phyloP scores from a whole-genome alignment of 2,113 vertebrate genomes.

The Lathamus discolor region DNA sequence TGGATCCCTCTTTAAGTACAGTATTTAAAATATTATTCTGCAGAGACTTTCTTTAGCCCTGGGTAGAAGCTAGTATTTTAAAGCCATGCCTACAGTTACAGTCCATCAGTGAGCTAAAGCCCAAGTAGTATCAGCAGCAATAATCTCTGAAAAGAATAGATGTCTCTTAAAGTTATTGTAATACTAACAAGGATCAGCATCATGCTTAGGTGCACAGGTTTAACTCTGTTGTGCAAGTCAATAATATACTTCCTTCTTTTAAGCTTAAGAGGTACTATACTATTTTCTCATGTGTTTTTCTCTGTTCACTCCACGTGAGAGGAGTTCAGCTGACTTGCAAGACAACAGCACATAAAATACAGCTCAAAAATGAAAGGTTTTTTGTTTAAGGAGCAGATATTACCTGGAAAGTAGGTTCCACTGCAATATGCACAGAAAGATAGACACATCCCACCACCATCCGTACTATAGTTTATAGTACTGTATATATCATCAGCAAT shows the following conservation, averaged over 20 bases:
- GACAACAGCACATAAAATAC: background rate
- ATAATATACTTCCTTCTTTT: background rate
- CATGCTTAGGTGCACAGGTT: background rate
- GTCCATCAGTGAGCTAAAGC: background rate
- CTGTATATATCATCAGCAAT: background rate
- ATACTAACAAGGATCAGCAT: background rate
- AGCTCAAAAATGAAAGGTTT: background rate
- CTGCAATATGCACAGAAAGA: background rate
- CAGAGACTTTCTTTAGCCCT: background rate
- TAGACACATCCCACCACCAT: background rate
- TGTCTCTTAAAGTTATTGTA: background rate
- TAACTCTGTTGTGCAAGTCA: background rate
- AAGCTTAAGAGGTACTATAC: background rate
- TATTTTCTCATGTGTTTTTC: background rate
- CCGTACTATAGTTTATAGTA: background rate
- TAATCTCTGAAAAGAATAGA: background rate
- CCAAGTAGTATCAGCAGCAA: background rate
- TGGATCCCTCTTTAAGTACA: background rate
- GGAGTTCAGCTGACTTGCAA: background rate
- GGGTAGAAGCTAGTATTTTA: background rate
- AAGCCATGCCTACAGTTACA: background rate
- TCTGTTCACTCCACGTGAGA: background rate
- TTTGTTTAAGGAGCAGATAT: background rate
- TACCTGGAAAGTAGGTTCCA: background rate
- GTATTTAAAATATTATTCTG: background rate